Percentiles rank a stretch among this genome's conserved stretches.
Evolutionary conservation across 2,888 invertebrate species (phyloP).

Genomic region (Scelioninae gen. 2): DNA sequence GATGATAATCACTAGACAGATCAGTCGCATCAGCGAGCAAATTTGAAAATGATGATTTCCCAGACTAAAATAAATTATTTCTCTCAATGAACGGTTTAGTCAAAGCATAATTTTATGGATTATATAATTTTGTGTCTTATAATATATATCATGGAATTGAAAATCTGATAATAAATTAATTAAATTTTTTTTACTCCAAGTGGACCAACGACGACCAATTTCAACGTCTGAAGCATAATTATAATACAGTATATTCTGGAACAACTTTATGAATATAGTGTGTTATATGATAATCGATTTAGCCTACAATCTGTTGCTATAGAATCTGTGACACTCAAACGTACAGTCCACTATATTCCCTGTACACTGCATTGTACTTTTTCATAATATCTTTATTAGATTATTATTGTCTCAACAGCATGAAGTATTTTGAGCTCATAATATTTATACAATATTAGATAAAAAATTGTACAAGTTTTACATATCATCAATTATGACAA

Average conservation of each 20-base stretch:
- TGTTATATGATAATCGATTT: constrained; percentile 46
- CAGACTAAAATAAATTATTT: constrained; percentile 78
- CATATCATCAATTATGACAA: no score
- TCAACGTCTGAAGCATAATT: constrained; percentile 73
- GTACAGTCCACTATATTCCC: constrained; percentile 14
- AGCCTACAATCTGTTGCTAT: constrained; percentile 46
- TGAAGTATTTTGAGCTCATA: no score
- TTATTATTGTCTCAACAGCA: background rate
- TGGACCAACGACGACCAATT: constrained; percentile 79
- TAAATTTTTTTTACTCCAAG: constrained; percentile 76
- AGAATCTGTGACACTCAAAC: constrained; percentile 30
- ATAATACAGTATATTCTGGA: constrained; percentile 25
- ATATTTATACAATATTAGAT: no score
- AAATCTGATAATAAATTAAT: background rate
- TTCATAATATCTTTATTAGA: constrained; percentile 7
- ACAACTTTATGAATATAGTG: constrained; percentile 17
- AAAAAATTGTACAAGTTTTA: no score
- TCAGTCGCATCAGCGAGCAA: constrained; percentile 84
- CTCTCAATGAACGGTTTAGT: no score
- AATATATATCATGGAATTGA: no score
- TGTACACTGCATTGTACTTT: constrained; percentile 10
- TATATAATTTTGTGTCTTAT: no score
- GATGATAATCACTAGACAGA: constrained; percentile 78
- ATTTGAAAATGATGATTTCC: constrained; percentile 84
- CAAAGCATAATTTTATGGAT: no score